Evolutionary conservation across 1,140 invertebrate genomes (phyloP).

Genomic region (Planococcus citri): DNA sequence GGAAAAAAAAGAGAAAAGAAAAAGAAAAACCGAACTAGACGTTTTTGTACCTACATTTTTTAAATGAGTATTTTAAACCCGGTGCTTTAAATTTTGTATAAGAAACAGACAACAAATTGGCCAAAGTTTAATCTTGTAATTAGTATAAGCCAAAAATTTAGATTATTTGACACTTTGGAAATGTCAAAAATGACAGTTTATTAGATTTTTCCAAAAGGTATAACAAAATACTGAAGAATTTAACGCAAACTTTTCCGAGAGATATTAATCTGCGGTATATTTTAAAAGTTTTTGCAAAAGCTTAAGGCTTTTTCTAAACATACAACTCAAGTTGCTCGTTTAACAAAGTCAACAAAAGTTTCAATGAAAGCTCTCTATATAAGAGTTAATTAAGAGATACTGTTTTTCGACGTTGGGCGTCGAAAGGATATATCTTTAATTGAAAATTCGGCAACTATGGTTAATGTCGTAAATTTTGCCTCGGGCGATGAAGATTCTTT

Average conservation of each 20-base stretch:
- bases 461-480: too few relatives aligned
- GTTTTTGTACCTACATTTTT: too few relatives aligned
- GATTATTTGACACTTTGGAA: too few relatives aligned
- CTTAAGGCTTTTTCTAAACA: slow-evolving; percentile 3
- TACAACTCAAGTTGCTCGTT: not conserved
- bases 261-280: slow-evolving; percentile 3
- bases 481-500: too few relatives aligned
- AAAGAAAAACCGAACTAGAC: too few relatives aligned
- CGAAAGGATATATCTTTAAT: not conserved
- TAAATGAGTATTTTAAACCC: too few relatives aligned
- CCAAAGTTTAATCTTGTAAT: too few relatives aligned
- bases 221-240: not conserved
- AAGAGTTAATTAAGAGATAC: slow-evolving; percentile 1
- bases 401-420: not conserved
- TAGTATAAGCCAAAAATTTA: too few relatives aligned
- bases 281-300: not conserved
- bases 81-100: too few relatives aligned
- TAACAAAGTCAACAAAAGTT: slow-evolving; percentile 1
- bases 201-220: not conserved
- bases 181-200: not conserved
- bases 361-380: slow-evolving; percentile 3
- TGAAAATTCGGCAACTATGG: not conserved
- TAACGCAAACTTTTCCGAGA: not conserved
- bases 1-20: too few relatives aligned
- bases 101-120: too few relatives aligned